Evolutionary conservation across 2,797 vertebrate genomes (phyloP).

Genomic region (Acestrorhynchus altus): DNA sequence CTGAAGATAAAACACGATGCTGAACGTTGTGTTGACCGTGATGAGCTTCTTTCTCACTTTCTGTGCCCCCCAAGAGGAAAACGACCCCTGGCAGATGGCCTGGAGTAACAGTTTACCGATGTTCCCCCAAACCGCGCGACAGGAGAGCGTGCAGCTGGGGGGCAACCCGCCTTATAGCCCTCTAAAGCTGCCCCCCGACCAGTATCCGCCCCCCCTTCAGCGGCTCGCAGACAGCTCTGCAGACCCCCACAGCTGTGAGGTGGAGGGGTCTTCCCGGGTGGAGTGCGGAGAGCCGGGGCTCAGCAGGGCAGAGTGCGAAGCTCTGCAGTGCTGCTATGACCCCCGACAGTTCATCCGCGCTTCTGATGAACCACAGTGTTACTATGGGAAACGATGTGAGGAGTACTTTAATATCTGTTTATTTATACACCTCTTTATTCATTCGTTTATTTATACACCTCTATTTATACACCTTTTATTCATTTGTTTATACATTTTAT

Average conservation of each 20-base stretch:
- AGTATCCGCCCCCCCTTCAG: neutral
- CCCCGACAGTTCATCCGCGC: neutral
- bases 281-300: constrained; percentile 68
- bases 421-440: too few relatives aligned
- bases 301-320: constrained; percentile 64
- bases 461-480: neutral
- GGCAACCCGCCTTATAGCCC: neutral
- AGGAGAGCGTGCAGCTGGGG: neutral
- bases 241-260: constrained; percentile 58
- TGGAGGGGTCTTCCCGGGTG: constrained; percentile 66
- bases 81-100: neutral
- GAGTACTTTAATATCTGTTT: too few relatives aligned
- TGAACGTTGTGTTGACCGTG: neutral
- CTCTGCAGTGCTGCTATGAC: constrained; percentile 74
- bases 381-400: constrained; percentile 75
- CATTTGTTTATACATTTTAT: too few relatives aligned
- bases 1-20: constrained; percentile 19
- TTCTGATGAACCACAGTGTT: constrained; percentile 65
- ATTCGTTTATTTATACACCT: too few relatives aligned
- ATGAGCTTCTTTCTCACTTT: neutral
- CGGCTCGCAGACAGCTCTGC: neutral
- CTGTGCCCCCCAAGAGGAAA: neutral
- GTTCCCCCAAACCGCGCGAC: neutral
- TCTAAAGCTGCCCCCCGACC: too few relatives aligned
- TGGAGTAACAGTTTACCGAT: neutral